Percentiles rank a stretch among this genome's conserved stretches.
Conservation (phyloP, 2,888 invertebrate species). For the Acanthoscelides obtectus region DNA sequence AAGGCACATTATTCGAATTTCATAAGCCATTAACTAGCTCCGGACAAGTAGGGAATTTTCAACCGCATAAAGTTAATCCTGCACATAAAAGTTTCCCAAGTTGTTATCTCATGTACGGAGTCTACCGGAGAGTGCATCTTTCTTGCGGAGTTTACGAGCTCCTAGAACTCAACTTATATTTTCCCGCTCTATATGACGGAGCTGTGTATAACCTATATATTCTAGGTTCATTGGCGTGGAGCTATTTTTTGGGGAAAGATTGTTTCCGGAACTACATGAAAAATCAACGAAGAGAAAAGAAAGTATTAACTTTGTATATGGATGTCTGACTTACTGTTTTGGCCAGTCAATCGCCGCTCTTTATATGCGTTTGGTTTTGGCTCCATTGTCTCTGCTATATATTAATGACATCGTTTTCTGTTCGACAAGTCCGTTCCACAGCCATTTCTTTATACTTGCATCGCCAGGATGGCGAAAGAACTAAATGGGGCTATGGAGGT, state of each 20-base stretch:
- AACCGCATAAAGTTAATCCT: constrained; percentile 17
- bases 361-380: too few relatives aligned
- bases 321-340: too few relatives aligned
- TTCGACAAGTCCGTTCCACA: too few relatives aligned
- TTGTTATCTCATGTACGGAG: constrained; percentile 21
- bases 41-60: background rate
- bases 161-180: constrained; percentile 28
- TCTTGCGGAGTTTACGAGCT: constrained; percentile 21
- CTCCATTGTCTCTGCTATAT: too few relatives aligned
- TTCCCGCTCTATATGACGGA: constrained; percentile 22
- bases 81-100: constrained; percentile 21
- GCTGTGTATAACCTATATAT: constrained; percentile 28
- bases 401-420: too few relatives aligned
- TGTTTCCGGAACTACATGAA: too few relatives aligned
- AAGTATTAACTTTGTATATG: too few relatives aligned
- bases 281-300: too few relatives aligned
- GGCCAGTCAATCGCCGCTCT: too few relatives aligned
- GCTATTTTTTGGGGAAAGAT: constrained; percentile 30
- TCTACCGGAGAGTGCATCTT: constrained; percentile 22
- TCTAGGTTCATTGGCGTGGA: constrained; percentile 11
- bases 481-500: too few relatives aligned
- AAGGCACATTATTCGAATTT: background rate
- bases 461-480: too few relatives aligned
- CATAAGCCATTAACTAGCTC: background rate
- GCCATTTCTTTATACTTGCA: too few relatives aligned